Conservation (phyloP, 1,140 invertebrate species). For the Drosophila funebris region DNA sequence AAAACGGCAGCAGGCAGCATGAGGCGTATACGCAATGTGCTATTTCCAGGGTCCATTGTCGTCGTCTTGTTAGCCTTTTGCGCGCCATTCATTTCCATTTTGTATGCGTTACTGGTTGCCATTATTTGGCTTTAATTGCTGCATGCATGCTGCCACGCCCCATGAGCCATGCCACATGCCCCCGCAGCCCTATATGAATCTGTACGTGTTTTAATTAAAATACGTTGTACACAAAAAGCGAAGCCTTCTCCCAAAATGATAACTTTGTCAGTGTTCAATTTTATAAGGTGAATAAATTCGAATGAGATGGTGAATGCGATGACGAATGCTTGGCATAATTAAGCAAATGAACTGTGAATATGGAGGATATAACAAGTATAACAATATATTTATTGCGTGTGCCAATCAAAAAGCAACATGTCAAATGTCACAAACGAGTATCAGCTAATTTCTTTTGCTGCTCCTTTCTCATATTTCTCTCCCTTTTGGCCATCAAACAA, state of each 20-base stretch:
- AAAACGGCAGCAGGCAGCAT: constrained; percentile 24
- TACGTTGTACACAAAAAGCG: constrained; percentile 28
- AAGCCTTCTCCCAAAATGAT: constrained; percentile 48
- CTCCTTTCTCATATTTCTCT: not conserved
- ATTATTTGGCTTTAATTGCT: constrained; percentile 81
- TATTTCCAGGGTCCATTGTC: constrained; percentile 42
- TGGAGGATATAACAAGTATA: constrained; percentile 22
- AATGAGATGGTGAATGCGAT: not conserved
- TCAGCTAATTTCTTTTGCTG: constrained; percentile 38
- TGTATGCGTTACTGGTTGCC: constrained; percentile 73
- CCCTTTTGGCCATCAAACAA: constrained; percentile 10
- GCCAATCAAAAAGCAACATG: constrained; percentile 76
- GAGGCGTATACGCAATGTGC: constrained; percentile 71
- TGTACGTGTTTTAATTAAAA: constrained; percentile 79
- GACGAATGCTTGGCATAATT: constrained; percentile 52
- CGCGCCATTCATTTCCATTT: constrained; percentile 76
- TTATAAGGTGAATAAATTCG: constrained; percentile 35
- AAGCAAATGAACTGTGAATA: constrained; percentile 72
- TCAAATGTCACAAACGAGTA: constrained; percentile 63
- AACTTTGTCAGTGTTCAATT: constrained; percentile 61
- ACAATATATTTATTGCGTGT: constrained; percentile 61
- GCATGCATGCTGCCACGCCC: constrained; percentile 53
- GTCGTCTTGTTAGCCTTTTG: constrained; percentile 71
- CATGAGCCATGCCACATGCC: not conserved
- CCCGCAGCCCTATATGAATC: constrained; percentile 5